Percentiles rank a stretch among this genome's conserved stretches.
Conservation (phyloP, 2,888 invertebrate genomes). For the Halocaridina rubra region DNA sequence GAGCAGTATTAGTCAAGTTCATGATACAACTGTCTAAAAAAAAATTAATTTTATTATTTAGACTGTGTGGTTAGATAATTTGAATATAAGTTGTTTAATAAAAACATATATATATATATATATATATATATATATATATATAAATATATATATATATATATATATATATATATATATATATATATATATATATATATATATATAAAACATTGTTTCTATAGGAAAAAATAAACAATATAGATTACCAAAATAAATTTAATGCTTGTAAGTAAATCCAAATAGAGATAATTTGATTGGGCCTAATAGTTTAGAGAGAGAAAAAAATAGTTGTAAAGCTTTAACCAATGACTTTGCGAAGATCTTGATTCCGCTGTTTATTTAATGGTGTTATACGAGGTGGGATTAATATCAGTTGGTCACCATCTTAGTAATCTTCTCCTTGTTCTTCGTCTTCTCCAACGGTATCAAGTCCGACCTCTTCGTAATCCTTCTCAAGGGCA, state of each 20-base stretch:
- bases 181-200: no score
- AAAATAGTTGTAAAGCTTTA: slow-evolving; percentile 22
- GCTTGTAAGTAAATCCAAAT: neutral
- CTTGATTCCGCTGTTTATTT: neutral
- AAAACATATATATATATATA: no score
- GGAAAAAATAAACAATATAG: neutral
- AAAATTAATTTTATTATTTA: no score
- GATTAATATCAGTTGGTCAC: neutral
- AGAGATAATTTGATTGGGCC: neutral
- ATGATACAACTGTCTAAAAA: no score
- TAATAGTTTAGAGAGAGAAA: no score
- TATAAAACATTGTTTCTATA: neutral
- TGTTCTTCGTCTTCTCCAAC: neutral
- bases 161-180: no score
- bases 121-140: no score
- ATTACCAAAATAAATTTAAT: neutral
- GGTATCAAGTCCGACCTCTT: slow-evolving; percentile 60
- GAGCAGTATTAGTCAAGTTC: no score
- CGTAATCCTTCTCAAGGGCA: neutral
- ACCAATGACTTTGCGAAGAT: slow-evolving; percentile 24
- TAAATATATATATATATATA: no score
- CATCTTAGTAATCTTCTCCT: neutral
- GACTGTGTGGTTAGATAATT: neutral
- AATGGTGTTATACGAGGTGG: no score
- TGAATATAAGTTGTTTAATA: neutral